A percentile compares a stretch with the other conserved stretches of the same genome.
These are phyloP conservation scores for Cotesia congregata DNA, from an alignment of 2,888 invertebrate species.

Conservation along the genomic window DNA sequence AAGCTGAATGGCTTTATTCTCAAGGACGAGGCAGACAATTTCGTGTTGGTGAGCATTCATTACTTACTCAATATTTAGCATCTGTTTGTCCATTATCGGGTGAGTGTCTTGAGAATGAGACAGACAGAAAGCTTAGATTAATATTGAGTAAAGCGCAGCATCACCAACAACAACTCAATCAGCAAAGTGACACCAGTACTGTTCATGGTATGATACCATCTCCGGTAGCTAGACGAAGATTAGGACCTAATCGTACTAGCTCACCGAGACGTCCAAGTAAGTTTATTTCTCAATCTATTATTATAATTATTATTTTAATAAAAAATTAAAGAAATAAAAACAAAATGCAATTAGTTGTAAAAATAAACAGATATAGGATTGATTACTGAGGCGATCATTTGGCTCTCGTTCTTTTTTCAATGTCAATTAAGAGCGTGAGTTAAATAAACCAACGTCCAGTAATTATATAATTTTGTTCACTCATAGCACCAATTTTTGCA, in stretches of 20 bases:
- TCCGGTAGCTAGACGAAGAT: slow-evolving; percentile 71
- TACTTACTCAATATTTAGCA: slow-evolving; percentile 85
- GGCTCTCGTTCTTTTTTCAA: background rate
- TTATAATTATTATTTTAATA: background rate
- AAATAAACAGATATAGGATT: slow-evolving; percentile 5
- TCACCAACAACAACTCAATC: slow-evolving; percentile 87
- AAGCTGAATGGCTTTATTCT: slow-evolving; percentile 96
- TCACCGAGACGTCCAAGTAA: slow-evolving; percentile 72
- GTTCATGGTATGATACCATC: slow-evolving; percentile 69
- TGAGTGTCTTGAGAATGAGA: slow-evolving; percentile 85
- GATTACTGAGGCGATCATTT: slow-evolving; percentile 19
- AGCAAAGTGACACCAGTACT: slow-evolving; percentile 72
- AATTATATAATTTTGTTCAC: slow-evolving; percentile 60
- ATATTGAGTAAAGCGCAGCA: slow-evolving; percentile 92
- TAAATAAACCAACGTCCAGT: slow-evolving; percentile 47
- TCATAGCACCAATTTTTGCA: slow-evolving; percentile 63
- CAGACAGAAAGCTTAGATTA: slow-evolving; percentile 87
- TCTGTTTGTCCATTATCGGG: slow-evolving; percentile 88
- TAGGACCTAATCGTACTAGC: slow-evolving; percentile 68
- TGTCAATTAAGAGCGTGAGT: slow-evolving; percentile 16
- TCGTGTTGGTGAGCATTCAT: slow-evolving; percentile 86
- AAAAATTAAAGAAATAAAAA: slow-evolving; percentile 1
- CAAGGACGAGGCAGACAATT: slow-evolving; percentile 93
- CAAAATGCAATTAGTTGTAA: slow-evolving; percentile 5
- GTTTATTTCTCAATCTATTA: slow-evolving; percentile 43